Conservation (phyloP, 2,888 invertebrate species). For the Orchesella flavescens region DNA sequence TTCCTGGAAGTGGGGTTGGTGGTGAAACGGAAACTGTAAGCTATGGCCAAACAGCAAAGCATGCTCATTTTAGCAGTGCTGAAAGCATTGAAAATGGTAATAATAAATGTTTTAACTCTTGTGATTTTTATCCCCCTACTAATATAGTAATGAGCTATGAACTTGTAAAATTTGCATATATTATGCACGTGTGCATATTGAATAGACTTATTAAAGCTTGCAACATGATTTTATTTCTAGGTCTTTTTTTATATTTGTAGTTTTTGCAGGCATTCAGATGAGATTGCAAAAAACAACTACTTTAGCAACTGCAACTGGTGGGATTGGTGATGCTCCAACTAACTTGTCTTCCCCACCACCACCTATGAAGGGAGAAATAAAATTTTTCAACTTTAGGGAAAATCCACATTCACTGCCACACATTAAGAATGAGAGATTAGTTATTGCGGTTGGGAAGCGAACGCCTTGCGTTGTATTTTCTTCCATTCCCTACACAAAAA, state of each 20-base stretch:
- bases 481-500: slow-evolving; percentile 83
- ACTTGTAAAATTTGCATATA: too few relatives aligned
- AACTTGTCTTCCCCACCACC: slow-evolving; percentile 41
- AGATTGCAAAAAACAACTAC: slow-evolving; percentile 59
- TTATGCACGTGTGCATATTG: too few relatives aligned
- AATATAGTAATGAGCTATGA: too few relatives aligned
- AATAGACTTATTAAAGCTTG: not conserved
- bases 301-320: not conserved
- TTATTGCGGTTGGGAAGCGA: slow-evolving; percentile 83
- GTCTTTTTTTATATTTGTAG: too few relatives aligned
- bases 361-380: slow-evolving; percentile 49
- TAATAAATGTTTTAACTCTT: not conserved
- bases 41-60: slow-evolving; percentile 51
- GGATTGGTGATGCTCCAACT: not conserved
- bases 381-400: slow-evolving; percentile 65
- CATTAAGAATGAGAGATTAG: slow-evolving; percentile 86
- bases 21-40: slow-evolving; percentile 24
- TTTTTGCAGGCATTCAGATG: slow-evolving; percentile 57
- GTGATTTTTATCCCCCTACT: slow-evolving; percentile 7
- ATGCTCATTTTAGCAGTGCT: slow-evolving; percentile 81
- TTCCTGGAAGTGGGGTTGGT: slow-evolving; percentile 21
- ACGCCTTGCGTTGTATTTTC: slow-evolving; percentile 91
- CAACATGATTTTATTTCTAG: too few relatives aligned
- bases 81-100: slow-evolving; percentile 82
- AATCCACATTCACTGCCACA: slow-evolving; percentile 76